Conservation (phyloP, 2,888 invertebrate species). For the Lymantria dispar region DNA sequence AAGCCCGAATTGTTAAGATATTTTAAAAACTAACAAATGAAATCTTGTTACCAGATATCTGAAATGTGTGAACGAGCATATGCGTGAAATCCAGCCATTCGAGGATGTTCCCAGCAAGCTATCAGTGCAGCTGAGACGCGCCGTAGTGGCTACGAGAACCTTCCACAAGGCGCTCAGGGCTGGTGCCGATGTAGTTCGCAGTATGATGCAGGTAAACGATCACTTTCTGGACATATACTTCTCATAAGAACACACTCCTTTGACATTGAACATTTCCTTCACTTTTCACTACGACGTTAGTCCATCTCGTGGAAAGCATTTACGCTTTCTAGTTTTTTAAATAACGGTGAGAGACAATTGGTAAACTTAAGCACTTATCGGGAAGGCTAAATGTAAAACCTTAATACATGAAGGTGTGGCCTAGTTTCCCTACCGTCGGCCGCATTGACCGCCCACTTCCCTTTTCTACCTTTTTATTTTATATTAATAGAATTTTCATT, state of each 20-base stretch:
- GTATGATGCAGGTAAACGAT: slow-evolving; percentile 86
- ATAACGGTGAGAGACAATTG: no score
- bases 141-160: slow-evolving; percentile 96
- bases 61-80: slow-evolving; percentile 93
- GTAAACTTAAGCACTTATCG: no score
- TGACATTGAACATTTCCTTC: no score
- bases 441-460: no score
- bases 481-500: no score
- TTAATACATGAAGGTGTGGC: no score
- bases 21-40: background rate
- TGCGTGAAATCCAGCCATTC: slow-evolving; percentile 96
- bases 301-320: no score
- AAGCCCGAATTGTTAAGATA: background rate
- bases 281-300: no score
- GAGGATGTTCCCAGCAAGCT: slow-evolving; percentile 97
- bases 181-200: slow-evolving; percentile 91
- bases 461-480: no score
- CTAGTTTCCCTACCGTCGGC: no score
- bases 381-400: no score
- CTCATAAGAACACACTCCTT: background rate
- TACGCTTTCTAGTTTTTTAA: no score
- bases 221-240: background rate
- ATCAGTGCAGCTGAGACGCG: slow-evolving; percentile 93
- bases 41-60: slow-evolving; percentile 84
- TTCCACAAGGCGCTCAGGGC: slow-evolving; percentile 94